These are phyloP conservation scores for Heliconius himera DNA, from an alignment of 1,140 invertebrate genomes.

Conservation along the genomic window DNA sequence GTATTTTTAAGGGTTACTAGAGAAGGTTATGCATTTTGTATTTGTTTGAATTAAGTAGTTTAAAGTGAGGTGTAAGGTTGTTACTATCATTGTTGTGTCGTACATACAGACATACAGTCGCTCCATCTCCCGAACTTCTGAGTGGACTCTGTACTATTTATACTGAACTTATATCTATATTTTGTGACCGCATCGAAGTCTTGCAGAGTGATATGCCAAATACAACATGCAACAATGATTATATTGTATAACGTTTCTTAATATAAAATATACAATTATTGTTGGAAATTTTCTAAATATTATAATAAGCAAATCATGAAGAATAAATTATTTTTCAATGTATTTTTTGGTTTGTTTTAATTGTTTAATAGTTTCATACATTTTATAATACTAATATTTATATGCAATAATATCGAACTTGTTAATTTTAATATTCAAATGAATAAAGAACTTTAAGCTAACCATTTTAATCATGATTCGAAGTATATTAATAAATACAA, in stretches of 20 bases:
- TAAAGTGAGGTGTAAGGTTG: conserved; percentile 65
- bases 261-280: conserved; percentile 79
- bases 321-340: conserved; percentile 82
- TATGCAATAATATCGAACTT: neutral
- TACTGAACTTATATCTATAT: conserved; percentile 44
- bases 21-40: conserved; percentile 73
- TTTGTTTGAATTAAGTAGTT: conserved; percentile 67
- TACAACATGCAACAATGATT: conserved; percentile 76
- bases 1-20: conserved; percentile 73
- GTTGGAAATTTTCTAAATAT: conserved; percentile 80
- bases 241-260: conserved; percentile 77
- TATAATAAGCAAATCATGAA: conserved; percentile 80
- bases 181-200: conserved; percentile 58
- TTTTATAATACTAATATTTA: neutral
- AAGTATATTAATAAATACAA: neutral
- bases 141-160: conserved; percentile 29
- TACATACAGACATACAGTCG: too few species aligned
- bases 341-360: conserved; percentile 63
- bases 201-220: conserved; percentile 78
- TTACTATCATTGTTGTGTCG: conserved; percentile 62
- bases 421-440: too few species aligned
- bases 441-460: too few species aligned
- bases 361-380: neutral
- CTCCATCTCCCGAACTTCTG: neutral
- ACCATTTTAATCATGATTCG: neutral